These are phyloP conservation scores for Apodemus agrarius DNA, from an alignment of 2,797 vertebrate species.

Conservation along the genomic window DNA sequence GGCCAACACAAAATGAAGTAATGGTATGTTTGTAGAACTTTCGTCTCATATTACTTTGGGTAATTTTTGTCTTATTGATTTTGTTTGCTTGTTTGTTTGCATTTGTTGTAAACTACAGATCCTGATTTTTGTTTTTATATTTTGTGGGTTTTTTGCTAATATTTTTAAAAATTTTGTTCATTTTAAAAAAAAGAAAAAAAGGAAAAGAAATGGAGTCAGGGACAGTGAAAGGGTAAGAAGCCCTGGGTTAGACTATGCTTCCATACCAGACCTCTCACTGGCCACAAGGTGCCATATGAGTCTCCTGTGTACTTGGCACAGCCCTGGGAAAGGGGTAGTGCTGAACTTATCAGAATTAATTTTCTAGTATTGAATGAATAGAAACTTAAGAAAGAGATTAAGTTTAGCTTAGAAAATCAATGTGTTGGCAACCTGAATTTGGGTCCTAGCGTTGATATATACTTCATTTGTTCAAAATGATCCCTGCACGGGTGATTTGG, in stretches of 20 bases:
- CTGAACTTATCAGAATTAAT: slow-evolving; percentile 49
- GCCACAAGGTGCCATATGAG: not conserved
- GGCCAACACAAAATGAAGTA: not conserved
- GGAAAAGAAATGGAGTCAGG: not conserved
- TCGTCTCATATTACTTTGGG: not conserved
- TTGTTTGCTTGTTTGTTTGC: not conserved
- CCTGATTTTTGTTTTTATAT: not conserved
- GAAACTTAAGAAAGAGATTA: slow-evolving; percentile 20
- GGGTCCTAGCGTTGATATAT: not conserved
- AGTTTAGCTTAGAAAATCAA: slow-evolving; percentile 33
- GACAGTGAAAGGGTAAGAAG: not conserved
- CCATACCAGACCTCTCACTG: not conserved
- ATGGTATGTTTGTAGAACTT: not conserved
- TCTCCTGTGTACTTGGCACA: slow-evolving; percentile 12
- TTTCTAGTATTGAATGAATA: slow-evolving; percentile 35
- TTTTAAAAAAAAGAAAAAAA: not conserved
- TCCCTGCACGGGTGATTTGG: not conserved
- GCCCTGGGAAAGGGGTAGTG: not conserved
- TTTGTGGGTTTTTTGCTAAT: not conserved
- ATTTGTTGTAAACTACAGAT: not conserved
- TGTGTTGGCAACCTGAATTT: slow-evolving; percentile 29
- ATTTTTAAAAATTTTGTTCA: not conserved
- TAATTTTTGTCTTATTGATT: not conserved
- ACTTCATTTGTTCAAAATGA: slow-evolving; percentile 24
- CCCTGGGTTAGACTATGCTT: not conserved